Base-by-base conservation (phyloP, 2,888 invertebrate species). In the Pseudococcus longispinus region DNA sequence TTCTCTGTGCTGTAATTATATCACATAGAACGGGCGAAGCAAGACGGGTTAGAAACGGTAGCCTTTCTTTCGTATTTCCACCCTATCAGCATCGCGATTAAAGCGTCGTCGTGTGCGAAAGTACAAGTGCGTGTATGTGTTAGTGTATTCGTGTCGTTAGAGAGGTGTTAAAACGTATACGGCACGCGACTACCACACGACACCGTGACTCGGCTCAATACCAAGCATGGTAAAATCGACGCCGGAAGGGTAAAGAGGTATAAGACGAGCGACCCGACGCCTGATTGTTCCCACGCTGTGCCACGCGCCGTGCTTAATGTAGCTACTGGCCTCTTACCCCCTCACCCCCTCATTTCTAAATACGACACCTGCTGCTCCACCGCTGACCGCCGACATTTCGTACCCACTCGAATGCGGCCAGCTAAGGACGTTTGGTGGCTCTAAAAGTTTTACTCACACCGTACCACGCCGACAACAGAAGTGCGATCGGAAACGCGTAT, bases 101-200 rank as follows among this genome's bases (percentile, higher is more conserved):
- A 86, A 86, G 77, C 86, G 80, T 77, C 86, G 86, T 86, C 86
- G 77, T 86, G 86, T 77, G 86, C 86, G 86, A 86, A 42, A 86
- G 86, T 86, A 77, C 80, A 77, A 60, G 84, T 32, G 84, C 83
- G 83, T 83, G 37, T 55, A 55, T 84, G 84, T 84, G 84, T 84
- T 84, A 60, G 84, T 84, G 84, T 84, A 74, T 86, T 86, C 80
- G 86, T 77, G 51, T 86, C 86, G 86, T 86, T 86, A 86, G 86
- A 86, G 86, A 86, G 86, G 86, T 86, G 86, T 86, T 86, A 86
- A 86, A 86, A 86, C 86, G 88, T 88, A 88, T 88, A 88, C 88
- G 88, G 88, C 88, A 88, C 88, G 88, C 88, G 88, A 88, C 88
- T 88, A 88, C 88, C 88, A 87, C 88, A 86, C 86, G 86, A 86